A percentile compares a stretch with the other conserved stretches of the same genome.
Conservation (phyloP, 2,113 vertebrate genomes). For the Macquaria australasica region DNA sequence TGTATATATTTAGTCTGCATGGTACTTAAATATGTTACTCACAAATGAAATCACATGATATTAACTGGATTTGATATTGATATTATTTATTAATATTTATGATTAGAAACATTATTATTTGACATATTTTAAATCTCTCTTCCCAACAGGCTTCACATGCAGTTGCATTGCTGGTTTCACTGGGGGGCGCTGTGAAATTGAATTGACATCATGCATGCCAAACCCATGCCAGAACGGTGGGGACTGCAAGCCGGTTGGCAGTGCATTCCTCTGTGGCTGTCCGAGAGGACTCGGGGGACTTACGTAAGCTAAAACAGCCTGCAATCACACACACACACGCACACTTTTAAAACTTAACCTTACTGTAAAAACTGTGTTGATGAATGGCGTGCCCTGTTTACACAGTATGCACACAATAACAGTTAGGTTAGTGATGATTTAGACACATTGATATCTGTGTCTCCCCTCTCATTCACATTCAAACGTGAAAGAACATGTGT, state of each 20-base stretch:
- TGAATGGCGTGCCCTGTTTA: background rate
- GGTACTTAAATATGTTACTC: background rate
- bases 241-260: constrained; percentile 89
- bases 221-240: constrained; percentile 94
- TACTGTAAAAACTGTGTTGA: background rate
- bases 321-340: constrained; percentile 8
- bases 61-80: background rate
- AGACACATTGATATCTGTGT: constrained; percentile 5
- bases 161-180: constrained; percentile 92
- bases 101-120: background rate
- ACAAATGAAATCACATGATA: background rate
- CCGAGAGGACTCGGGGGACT: constrained; percentile 89
- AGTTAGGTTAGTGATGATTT: background rate
- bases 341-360: constrained; percentile 26
- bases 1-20: background rate
- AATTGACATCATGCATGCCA: constrained; percentile 93
- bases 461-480: background rate
- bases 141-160: constrained; percentile 89
- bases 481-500: constrained; percentile 17
- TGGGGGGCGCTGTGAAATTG: constrained; percentile 92
- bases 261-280: constrained; percentile 91
- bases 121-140: constrained; percentile 10
- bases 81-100: background rate
- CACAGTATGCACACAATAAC: background rate
- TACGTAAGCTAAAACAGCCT: constrained; percentile 87